These are phyloP conservation scores for Crossaster papposus DNA, from an alignment of 53 echinoderm and acorn worm species.

Conservation along the genomic window DNA sequence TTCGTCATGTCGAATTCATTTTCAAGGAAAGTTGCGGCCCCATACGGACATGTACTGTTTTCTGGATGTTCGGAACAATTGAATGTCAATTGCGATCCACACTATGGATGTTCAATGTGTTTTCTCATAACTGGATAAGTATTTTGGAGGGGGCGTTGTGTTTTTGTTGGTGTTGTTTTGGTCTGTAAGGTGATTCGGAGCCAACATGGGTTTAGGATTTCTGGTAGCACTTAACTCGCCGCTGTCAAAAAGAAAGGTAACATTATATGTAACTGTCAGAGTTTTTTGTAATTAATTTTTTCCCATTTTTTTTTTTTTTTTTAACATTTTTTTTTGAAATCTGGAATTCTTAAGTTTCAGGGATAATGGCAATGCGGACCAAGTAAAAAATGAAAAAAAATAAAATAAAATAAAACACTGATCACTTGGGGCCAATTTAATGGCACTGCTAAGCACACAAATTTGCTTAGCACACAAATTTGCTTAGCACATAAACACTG, in stretches of 20 bases:
- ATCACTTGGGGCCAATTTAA: no score
- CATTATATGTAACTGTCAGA: no score
- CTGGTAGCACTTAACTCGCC: conserved; percentile 24
- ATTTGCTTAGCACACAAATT: no score
- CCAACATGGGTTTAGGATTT: conserved; percentile 25
- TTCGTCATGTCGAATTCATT: not conserved
- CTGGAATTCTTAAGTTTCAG: no score
- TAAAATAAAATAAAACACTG: no score
- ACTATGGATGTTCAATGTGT: not conserved
- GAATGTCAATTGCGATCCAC: not conserved
- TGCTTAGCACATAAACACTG: no score
- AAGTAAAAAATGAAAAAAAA: no score
- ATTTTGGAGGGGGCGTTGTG: not conserved
- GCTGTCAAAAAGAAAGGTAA: conserved; percentile 26
- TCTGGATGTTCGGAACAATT: not conserved
- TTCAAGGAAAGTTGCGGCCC: not conserved
- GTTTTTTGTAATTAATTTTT: no score
- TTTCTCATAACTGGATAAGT: not conserved
- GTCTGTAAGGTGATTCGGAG: not conserved
- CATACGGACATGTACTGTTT: not conserved
- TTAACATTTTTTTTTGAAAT: no score
- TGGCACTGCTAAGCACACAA: no score
- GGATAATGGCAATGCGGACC: no score
- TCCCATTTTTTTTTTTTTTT: no score
- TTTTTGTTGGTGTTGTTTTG: not conserved